These are phyloP conservation scores for Cyclina sinensis DNA, from an alignment of 1,140 invertebrate genomes.

Conservation along the genomic window DNA sequence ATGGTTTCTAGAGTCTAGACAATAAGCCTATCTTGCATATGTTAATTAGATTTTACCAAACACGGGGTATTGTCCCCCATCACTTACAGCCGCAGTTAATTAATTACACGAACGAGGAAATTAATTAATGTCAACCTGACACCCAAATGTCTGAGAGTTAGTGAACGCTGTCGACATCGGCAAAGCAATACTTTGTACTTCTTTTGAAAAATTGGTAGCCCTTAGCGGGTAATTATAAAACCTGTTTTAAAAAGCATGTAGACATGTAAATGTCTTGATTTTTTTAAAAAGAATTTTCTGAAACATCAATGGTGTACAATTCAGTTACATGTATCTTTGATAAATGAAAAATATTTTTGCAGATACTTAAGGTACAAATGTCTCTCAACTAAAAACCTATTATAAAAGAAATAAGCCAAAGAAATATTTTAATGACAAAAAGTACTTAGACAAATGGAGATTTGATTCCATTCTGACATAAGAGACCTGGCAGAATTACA, in stretches of 20 bases:
- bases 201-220: background rate
- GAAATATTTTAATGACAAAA: too few species aligned
- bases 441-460: too few species aligned
- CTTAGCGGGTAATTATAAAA: background rate
- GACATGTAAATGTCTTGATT: too few species aligned
- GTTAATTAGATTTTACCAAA: conserved; percentile 46
- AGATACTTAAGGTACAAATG: too few species aligned
- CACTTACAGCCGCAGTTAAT: conserved; percentile 26
- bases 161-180: conserved; percentile 4
- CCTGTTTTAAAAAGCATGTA: background rate
- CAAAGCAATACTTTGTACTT: background rate
- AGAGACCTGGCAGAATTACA: too few species aligned
- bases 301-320: too few species aligned
- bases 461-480: too few species aligned
- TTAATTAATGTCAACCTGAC: conserved; percentile 33
- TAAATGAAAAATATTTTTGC: too few species aligned
- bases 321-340: too few species aligned
- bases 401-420: too few species aligned
- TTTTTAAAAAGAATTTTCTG: too few species aligned
- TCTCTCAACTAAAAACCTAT: too few species aligned
- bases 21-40: conserved; percentile 37
- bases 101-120: conserved; percentile 39
- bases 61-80: conserved; percentile 13
- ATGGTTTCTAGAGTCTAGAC: conserved; percentile 27
- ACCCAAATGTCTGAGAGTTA: conserved; percentile 33